Conservation (phyloP, 2,113 vertebrate genomes). For the Diglossa brunneiventris region DNA sequence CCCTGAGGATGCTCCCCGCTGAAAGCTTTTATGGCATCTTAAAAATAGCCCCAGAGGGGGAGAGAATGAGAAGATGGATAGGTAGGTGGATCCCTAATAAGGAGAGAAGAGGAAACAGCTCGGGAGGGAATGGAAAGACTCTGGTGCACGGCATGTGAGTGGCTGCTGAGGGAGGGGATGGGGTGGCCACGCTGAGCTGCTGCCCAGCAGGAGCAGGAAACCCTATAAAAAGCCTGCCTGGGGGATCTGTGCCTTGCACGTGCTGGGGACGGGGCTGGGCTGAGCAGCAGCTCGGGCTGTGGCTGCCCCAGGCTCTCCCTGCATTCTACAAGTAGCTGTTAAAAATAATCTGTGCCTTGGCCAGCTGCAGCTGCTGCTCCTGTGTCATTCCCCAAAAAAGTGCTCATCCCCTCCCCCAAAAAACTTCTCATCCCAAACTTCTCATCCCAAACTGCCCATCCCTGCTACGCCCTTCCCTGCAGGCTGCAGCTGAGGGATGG, state of each 20-base stretch:
- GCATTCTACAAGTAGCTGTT: not conserved
- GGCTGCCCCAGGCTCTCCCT: not conserved
- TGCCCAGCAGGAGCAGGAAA: not conserved
- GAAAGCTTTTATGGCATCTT: constrained; percentile 64
- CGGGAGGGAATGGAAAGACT: constrained; percentile 65
- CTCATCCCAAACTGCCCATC: not conserved
- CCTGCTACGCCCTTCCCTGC: not conserved
- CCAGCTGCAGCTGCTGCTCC: not conserved
- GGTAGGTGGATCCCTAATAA: constrained; percentile 64
- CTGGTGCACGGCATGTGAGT: constrained; percentile 17
- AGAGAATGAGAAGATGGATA: constrained; percentile 61
- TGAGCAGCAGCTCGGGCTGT: not conserved
- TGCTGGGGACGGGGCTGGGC: not conserved
- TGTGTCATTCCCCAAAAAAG: not conserved
- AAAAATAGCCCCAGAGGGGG: constrained; percentile 60
- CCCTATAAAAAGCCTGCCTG: constrained; percentile 40
- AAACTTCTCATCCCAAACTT: too few species aligned
- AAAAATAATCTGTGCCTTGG: not conserved
- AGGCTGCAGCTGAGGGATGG: not conserved
- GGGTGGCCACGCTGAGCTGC: not conserved
- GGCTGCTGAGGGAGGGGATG: not conserved
- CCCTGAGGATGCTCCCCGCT: constrained; percentile 44
- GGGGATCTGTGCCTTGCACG: not conserved
- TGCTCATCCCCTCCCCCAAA: too few species aligned
- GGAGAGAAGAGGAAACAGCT: constrained; percentile 52